Conservation (phyloP, 2,888 invertebrate species). For the Anorthoa munda region DNA sequence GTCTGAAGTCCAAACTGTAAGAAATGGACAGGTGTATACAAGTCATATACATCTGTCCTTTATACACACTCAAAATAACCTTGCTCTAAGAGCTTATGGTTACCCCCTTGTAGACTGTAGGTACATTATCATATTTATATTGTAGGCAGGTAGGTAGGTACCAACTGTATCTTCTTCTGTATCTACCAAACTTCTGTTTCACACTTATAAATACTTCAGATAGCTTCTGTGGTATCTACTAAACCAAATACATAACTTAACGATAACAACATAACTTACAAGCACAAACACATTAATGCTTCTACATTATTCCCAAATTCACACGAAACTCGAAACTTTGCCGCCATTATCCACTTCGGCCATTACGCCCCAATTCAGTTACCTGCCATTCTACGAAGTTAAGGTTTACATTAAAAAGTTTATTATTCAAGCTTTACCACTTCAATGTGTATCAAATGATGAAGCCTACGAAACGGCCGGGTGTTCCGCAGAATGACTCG, state of each 20-base stretch:
- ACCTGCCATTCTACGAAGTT: constrained; percentile 29
- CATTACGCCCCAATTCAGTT: constrained; percentile 22
- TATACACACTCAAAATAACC: too few species aligned
- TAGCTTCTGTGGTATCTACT: background rate
- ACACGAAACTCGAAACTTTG: constrained; percentile 22
- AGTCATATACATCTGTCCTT: too few species aligned
- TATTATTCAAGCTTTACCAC: constrained; percentile 44
- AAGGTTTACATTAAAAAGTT: constrained; percentile 53
- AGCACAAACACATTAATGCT: constrained; percentile 1
- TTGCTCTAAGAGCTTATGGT: too few species aligned
- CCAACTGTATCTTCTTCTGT: too few species aligned
- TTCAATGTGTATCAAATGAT: constrained; percentile 41
- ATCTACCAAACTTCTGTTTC: too few species aligned
- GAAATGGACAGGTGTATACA: too few species aligned
- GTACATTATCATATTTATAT: too few species aligned
- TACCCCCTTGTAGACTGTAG: too few species aligned
- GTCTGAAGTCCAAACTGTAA: too few species aligned
- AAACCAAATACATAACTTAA: constrained; percentile 1
- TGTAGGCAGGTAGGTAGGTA: too few species aligned
- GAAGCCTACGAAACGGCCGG: constrained; percentile 27
- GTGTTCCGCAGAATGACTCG: constrained; percentile 48
- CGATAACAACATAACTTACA: background rate
- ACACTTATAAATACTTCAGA: background rate
- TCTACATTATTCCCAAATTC: constrained; percentile 23
- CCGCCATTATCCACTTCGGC: constrained; percentile 15